Conservation (phyloP, 2,113 vertebrate species). For the Haplotaxodon microlepis region DNA sequence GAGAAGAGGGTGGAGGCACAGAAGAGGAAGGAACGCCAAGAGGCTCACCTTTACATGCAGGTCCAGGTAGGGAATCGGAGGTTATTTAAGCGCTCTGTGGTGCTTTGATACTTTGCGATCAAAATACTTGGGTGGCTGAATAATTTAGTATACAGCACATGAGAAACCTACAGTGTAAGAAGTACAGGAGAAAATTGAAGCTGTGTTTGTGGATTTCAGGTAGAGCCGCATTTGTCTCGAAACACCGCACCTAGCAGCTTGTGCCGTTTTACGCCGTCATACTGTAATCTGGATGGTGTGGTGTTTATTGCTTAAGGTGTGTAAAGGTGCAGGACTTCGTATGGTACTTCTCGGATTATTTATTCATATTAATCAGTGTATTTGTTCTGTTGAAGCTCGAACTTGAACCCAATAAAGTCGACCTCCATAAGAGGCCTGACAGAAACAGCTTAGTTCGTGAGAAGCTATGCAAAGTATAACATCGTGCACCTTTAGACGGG, state of each 20-base stretch:
- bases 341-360: not conserved
- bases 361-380: not conserved
- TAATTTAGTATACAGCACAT: not conserved
- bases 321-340: not conserved
- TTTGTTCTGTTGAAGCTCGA: not conserved
- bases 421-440: not conserved
- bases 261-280: not conserved
- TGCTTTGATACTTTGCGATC: not conserved
- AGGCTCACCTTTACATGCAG: slow-evolving; percentile 99
- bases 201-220: not conserved
- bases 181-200: not conserved
- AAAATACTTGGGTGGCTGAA: not conserved
- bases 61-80: slow-evolving; percentile 80
- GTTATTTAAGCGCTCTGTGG: not conserved
- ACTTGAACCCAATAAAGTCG: not conserved
- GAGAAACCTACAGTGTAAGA: not conserved
- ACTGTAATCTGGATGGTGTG: not conserved
- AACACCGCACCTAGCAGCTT: not conserved
- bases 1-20: slow-evolving; percentile 98
- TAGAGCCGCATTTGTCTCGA: not conserved
- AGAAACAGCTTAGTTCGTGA: not conserved
- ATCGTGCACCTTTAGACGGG: not conserved
- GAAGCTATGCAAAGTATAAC: not conserved
- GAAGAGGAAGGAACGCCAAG: slow-evolving; percentile 97
- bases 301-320: not conserved